Evolutionary conservation across 2,797 vertebrate species (phyloP).

Genomic region (Lutjanus argentimaculatus): DNA sequence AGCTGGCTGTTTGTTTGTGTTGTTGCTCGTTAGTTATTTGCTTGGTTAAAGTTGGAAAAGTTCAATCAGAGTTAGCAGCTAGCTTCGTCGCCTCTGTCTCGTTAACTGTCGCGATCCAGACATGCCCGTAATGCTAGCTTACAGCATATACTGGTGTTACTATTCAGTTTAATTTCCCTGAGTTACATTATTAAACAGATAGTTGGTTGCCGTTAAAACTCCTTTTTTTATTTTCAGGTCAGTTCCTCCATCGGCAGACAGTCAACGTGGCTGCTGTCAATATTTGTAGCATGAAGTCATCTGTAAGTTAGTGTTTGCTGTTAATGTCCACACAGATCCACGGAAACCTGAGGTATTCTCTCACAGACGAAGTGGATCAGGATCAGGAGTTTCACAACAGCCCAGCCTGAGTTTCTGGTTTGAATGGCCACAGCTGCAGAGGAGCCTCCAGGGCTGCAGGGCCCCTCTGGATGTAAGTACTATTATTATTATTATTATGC

Average conservation of each 20-base stretch:
- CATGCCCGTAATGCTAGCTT: not conserved
- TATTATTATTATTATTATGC: not conserved
- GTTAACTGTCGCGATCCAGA: constrained; percentile 28
- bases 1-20: constrained; percentile 26
- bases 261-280: constrained; percentile 63
- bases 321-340: constrained; percentile 14
- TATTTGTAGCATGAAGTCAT: constrained; percentile 54
- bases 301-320: not conserved
- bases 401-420: constrained; percentile 46
- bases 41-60: constrained; percentile 40
- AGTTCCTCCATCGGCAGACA: not conserved
- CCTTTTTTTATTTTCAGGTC: not conserved
- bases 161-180: accelerated
- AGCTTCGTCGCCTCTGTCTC: constrained; percentile 19
- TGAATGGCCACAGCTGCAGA: constrained; percentile 87
- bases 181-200: not conserved
- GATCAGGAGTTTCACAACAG: constrained; percentile 32
- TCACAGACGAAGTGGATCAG: not conserved
- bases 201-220: not conserved
- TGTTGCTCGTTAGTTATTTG: constrained; percentile 1
- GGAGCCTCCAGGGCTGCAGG: constrained; percentile 76
- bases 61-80: constrained; percentile 32
- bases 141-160: not conserved
- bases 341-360: not conserved
- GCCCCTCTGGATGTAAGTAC: constrained; percentile 75